A percentile compares a stretch with the other conserved stretches of the same genome.
Conservation (phyloP, 2,888 invertebrate species). For the Eupithecia dodoneata region DNA sequence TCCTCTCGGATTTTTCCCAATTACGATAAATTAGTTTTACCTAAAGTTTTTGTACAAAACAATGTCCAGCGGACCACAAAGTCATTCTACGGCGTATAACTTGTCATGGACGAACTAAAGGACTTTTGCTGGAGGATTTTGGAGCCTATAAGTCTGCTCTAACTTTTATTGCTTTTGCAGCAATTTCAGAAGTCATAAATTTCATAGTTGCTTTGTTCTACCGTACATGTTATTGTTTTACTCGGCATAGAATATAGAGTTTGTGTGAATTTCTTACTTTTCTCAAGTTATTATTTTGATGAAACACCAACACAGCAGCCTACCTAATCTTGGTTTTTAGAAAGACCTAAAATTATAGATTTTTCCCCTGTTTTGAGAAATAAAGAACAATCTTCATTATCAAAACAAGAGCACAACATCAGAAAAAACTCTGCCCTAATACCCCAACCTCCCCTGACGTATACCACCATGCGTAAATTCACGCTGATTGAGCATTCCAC, state of each 20-base stretch:
- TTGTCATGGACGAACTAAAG: conserved; percentile 39
- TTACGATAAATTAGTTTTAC: conserved; percentile 46
- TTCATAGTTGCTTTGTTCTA: conserved; percentile 6
- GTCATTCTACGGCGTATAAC: conserved; percentile 41
- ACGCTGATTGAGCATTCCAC: conserved; percentile 52
- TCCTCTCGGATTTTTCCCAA: conserved; percentile 41
- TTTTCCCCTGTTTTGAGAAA: not conserved
- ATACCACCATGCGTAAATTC: conserved; percentile 44
- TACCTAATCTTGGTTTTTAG: not conserved
- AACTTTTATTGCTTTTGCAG: conserved; percentile 10
- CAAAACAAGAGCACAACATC: not conserved
- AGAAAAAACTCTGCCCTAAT: conserved; percentile 10
- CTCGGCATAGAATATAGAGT: not conserved
- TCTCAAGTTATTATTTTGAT: not conserved
- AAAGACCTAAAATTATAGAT: not conserved
- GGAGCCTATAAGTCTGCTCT: conserved; percentile 6
- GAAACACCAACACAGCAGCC: not conserved
- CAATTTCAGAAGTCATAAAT: conserved; percentile 14
- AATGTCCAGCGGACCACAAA: conserved; percentile 47
- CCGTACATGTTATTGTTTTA: not conserved
- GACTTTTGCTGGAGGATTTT: conserved; percentile 11
- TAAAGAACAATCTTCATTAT: not conserved
- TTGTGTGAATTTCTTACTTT: not conserved
- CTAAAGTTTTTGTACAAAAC: conserved; percentile 46
- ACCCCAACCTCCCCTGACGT: conserved; percentile 20